Evolutionary conservation across 2,113 vertebrate species (phyloP).

Genomic region (Atractosteus spatula): DNA sequence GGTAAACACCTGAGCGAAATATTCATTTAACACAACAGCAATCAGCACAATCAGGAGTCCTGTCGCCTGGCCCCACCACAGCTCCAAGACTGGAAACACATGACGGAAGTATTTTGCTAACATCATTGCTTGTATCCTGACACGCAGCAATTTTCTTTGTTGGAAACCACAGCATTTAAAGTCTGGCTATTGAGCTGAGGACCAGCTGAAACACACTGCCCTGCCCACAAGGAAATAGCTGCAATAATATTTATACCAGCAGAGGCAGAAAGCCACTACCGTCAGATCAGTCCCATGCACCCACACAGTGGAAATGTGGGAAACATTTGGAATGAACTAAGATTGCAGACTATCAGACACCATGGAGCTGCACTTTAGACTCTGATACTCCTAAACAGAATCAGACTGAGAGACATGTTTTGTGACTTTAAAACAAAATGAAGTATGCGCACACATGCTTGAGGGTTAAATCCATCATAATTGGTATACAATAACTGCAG

Average conservation of each 20-base stretch:
- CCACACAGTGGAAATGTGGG: not conserved
- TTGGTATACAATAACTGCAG: too few species aligned
- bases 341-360: not conserved
- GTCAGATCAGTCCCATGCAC: not conserved
- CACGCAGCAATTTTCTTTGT: not conserved
- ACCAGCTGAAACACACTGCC: not conserved
- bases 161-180: not conserved
- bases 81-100: not conserved
- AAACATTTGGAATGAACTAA: not conserved
- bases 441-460: too few species aligned
- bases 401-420: not conserved
- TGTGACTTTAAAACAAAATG: too few species aligned
- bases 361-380: too few species aligned
- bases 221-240: not conserved
- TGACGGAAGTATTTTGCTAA: not conserved
- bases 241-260: conserved; percentile 10
- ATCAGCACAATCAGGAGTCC: not conserved
- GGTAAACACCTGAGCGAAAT: too few species aligned
- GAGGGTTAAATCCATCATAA: too few species aligned
- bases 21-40: too few species aligned
- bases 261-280: not conserved
- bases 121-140: not conserved
- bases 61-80: not conserved
- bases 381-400: not conserved
- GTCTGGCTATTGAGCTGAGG: not conserved